Evolutionary conservation across 2,888 invertebrate species (phyloP), one percentile per base, ranked within the genome.

Genomic region (Diadromus collaris): DNA sequence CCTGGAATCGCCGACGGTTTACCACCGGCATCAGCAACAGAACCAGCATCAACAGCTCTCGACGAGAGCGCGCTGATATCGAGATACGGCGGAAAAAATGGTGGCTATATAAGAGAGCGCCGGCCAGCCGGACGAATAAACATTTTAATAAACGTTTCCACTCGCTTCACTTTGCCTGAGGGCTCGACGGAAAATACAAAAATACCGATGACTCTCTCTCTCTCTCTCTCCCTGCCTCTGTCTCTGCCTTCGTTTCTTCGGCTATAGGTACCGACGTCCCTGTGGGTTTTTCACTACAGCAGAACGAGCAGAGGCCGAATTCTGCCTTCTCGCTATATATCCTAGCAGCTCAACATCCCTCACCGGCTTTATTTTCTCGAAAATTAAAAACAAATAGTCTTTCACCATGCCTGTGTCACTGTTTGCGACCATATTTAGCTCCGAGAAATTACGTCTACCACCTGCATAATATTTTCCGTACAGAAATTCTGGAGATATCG

Each of bases 121-220:
- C 46, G 38, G 38, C 64, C 74, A 70, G 44, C 58, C 78, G 77
- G 77, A 71, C 78, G 84, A 83, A 85, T 84, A 85, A 85, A 86
- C 83, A 85, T 85, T 85, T 85, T 85, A 84, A 86, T 85, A 85
- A 85, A 85, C 82, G 81, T 70, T 79, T 74, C 44, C 77, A 58
- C 56, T 48, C 76, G 58, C 70, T 69, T 44, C 58, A 69, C 44
- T 58, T 58, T 19, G 58, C 56, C 60, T 74, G 74, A 65, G 41
- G 77, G 69, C 67, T 63, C 27, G 64, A 56, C 73, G 21, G 56
- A 38, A 48, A 21, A 60, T 76, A 72, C 61, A 54, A 61, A 41
- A 32, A 80, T 76, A 67, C 69, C 74, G 46, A 80, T 63, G 65
- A 46, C 38, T 54, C 68, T 64, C 19, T 54, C 41, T 73, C 69